Base-by-base conservation (phyloP, 1,140 invertebrate genomes). In the Drosophila watanabei region DNA sequence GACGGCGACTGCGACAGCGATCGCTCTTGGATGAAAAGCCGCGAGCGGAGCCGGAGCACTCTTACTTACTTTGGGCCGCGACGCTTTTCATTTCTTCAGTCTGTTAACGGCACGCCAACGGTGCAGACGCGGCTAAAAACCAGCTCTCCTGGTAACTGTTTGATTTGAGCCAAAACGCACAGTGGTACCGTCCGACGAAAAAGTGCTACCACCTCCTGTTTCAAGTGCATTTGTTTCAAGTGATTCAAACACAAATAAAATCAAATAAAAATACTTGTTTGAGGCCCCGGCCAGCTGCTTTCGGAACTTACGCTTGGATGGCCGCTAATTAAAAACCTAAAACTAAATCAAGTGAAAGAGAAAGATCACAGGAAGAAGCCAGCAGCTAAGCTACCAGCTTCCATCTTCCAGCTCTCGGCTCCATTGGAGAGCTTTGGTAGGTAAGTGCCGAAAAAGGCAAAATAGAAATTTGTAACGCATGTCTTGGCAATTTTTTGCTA, bases 31-130 rank as follows among this genome's bases (percentile, higher is more conserved):
- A 68, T 73, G 78, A 81, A 88, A 89, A 81, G 60, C 73, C 56
- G 76, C 48, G 18, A 49, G 37, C 43, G 57, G 39, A 62, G 48
- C 68, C 77, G 72, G 75, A 70, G 77, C 87, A 90, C 87, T 91
- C 82, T 90, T 90, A 90, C 87, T 90, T 90, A 90, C 87, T 87
- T 90, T 86, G 81, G 87, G 63, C 83, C 72, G 66, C 72, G 80
- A 87, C 82, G 87, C 88, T 90, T 90, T 90, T 90, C 87, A 91
- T 90, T 91, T 91, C 88, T 92, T 92, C 91, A 92, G 92, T 92
- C 89, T 90, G 88, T 92, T 88, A 92, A 91, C 83, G 91, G 87
- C 89, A 92, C 79, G 82, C 91, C 81, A 91, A 80, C 88, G 80
- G 90, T 92, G 86, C 92, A 92, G 92, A 92, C 92, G 92, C 92